A percentile compares a stretch with the other conserved stretches of the same genome.
phyloP scores from a whole-genome alignment of 2,797 vertebrate genomes.

The Pseudochaenichthys georgianus region DNA sequence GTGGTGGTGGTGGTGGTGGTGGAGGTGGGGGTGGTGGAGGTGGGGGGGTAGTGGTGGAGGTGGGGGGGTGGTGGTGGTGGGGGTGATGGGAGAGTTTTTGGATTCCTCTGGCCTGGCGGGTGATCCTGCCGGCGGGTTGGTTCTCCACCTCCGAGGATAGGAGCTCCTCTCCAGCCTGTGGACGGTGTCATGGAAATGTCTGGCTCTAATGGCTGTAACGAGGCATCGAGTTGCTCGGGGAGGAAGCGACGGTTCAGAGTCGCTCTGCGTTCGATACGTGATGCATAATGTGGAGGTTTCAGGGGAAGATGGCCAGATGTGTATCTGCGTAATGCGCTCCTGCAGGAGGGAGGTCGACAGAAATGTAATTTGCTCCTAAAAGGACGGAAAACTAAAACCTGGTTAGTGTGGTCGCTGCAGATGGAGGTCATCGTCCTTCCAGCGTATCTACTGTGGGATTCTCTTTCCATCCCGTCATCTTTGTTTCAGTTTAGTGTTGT shows the following conservation, averaged over 20 bases:
- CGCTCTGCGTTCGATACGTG: constrained; percentile 13
- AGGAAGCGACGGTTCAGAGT: constrained; percentile 38
- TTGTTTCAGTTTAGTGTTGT: too few relatives aligned
- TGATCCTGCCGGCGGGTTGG: constrained; percentile 38
- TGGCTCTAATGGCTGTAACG: constrained; percentile 56
- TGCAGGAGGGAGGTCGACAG: constrained; percentile 2
- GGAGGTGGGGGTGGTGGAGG: constrained; percentile 1
- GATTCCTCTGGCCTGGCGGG: constrained; percentile 61
- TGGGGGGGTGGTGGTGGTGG: not conserved
- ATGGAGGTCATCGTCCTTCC: not conserved
- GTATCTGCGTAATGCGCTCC: constrained; percentile 1
- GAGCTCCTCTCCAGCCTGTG: constrained; percentile 66
- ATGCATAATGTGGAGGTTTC: constrained; percentile 3
- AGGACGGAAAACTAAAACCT: constrained; percentile 15
- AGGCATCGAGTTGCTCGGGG: constrained; percentile 46
- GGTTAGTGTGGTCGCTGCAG: constrained; percentile 18
- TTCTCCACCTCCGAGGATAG: not conserved
- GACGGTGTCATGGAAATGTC: constrained; percentile 60
- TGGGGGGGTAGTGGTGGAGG: too few relatives aligned
- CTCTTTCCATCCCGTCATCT: too few relatives aligned
- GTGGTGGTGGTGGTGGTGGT: constrained; percentile 1
- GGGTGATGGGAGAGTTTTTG: not conserved
- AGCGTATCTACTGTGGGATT: not conserved
- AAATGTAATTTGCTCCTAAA: constrained; percentile 25
- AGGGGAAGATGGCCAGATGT: constrained; percentile 19